phyloP scores from a whole-genome alignment of 2,797 vertebrate genomes.

The Sardinella longiceps region DNA sequence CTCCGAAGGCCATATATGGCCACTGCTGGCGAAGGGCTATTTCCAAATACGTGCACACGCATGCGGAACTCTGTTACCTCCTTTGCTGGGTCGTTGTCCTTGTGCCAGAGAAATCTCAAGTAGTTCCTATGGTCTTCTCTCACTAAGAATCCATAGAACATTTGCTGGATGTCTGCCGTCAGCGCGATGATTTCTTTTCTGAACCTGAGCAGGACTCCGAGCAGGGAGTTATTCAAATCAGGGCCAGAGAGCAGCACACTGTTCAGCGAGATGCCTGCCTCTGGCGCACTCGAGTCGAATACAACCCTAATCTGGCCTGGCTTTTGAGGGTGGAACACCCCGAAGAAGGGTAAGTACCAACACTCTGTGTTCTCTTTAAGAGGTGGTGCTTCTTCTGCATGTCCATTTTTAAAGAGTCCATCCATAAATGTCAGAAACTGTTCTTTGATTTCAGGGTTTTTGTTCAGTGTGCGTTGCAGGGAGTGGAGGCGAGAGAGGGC shows the following conservation, averaged over 20 bases:
- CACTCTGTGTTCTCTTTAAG: constrained; percentile 11
- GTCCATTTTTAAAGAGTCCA: neutral
- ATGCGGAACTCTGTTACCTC: neutral
- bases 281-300: constrained; percentile 26
- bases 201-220: constrained; percentile 28
- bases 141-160: neutral
- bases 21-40: neutral
- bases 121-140: neutral
- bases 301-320: constrained; percentile 29
- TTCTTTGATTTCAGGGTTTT: neutral
- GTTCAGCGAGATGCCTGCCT: constrained; percentile 26
- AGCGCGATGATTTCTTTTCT: constrained; percentile 19
- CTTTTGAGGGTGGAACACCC: constrained; percentile 35
- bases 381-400: neutral
- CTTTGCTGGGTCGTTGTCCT: neutral
- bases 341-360: constrained; percentile 34
- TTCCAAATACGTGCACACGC: neutral
- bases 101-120: neutral
- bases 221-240: constrained; percentile 26
- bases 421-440: constrained; percentile 41
- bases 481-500: no score
- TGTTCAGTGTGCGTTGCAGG: no score
- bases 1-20: neutral
- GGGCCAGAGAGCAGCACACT: neutral
- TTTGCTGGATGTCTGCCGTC: constrained; percentile 32